Evolutionary conservation across 2,113 vertebrate species (phyloP), one percentile per base, ranked within the genome.

Genomic region (Sphaerodactylus townsendi): DNA sequence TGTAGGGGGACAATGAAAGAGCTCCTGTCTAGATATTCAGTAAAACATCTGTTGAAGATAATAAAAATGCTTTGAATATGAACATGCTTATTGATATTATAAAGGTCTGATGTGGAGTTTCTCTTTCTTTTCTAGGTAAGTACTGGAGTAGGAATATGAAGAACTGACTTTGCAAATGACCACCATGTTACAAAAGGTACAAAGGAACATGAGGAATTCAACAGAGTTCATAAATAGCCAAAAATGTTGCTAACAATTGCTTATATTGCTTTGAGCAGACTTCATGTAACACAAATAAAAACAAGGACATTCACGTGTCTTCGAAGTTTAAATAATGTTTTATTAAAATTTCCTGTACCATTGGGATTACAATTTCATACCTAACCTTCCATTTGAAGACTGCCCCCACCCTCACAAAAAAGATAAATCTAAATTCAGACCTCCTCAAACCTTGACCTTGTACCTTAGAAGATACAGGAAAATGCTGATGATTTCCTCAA

Each of bases 121-220:
- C 87, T 71, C 81, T 37, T 79, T 85, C 77, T n/a, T 90, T 75
- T 95, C 85, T 95, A 97, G 96, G 97, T 97, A 97, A 97, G 96
- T 97, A 95, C 93, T 88, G 84, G 90, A 92, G 93, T 82, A 84
- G 89, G 84, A 91, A 94, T 88, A 95, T 96, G 95, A 96, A 93
- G 96, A 95, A 92, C 70, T 96, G 95, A 91, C 84, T 72, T 90
- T 91, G 94, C 93, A 92, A 93, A 96, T 96, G 95, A 95, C 95
- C 94, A 90, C 94, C 94, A 97, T 97, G 96, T 92, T 97, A 89
- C 96, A 97, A 94, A 97, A 97, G 96, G 96, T 97, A 97, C 35
- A 87, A 41, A 37, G 88, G 69, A 73, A 9, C 3, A 6, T 7
- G 1, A 79, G 72, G 86, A 74, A 78, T 33, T 71, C 0, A 48